A percentile compares a stretch with the other conserved stretches of the same genome.
Conservation (phyloP, 2,797 vertebrate genomes). For the Danionella dracula region DNA sequence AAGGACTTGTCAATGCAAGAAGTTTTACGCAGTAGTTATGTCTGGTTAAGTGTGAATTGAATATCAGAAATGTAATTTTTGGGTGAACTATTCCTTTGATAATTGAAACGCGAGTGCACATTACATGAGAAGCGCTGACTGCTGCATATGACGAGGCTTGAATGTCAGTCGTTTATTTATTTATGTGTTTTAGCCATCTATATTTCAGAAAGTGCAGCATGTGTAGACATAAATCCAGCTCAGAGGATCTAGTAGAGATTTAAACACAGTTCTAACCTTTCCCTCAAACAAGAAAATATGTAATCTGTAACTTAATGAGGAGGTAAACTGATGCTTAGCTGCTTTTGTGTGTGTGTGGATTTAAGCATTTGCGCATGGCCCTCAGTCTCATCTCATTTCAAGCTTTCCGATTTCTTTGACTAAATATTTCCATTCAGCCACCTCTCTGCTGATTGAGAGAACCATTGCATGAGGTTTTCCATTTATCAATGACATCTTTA, state of each 20-base stretch:
- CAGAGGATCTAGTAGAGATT: too few relatives aligned
- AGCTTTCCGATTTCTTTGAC: not conserved
- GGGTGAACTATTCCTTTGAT: too few relatives aligned
- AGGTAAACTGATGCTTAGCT: not conserved
- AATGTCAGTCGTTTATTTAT: not conserved
- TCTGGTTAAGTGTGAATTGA: too few relatives aligned
- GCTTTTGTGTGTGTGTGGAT: not conserved
- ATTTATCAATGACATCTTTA: too few relatives aligned
- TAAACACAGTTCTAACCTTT: not conserved
- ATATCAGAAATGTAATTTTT: too few relatives aligned
- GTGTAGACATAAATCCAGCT: not conserved
- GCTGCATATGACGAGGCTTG: not conserved
- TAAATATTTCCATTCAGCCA: slow-evolving; percentile 7
- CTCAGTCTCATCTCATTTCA: slow-evolving; percentile 2
- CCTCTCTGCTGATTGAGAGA: not conserved
- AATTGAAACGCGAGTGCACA: not conserved
- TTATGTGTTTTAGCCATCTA: too few relatives aligned
- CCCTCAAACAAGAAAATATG: not conserved
- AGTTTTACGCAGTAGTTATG: too few relatives aligned
- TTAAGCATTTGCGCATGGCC: slow-evolving; percentile 29
- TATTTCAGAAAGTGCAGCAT: not conserved
- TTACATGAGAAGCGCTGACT: not conserved
- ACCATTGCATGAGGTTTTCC: slow-evolving; percentile 7
- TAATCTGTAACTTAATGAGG: not conserved
- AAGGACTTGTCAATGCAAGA: too few relatives aligned